These are phyloP conservation scores for Osmerus mordax DNA, from an alignment of 2,113 vertebrate genomes.

Conservation along the genomic window DNA sequence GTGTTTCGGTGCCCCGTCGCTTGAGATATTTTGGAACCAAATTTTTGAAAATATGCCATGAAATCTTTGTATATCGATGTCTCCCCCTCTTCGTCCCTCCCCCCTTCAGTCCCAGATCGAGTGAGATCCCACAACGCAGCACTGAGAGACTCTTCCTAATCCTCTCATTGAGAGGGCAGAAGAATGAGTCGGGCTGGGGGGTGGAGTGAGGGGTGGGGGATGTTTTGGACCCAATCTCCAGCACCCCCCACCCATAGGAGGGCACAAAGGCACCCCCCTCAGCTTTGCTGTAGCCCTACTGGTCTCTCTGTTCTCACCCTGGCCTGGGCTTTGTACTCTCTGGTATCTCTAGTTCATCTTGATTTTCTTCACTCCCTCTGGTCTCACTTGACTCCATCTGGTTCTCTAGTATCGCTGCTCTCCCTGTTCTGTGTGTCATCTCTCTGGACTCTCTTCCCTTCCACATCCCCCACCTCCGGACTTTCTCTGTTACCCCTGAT, in stretches of 20 bases:
- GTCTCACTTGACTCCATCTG: background rate
- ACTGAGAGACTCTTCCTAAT: constrained; percentile 71
- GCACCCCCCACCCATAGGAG: constrained; percentile 54
- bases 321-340: too few species aligned
- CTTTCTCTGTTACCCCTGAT: too few species aligned
- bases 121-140: constrained; percentile 57
- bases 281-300: background rate
- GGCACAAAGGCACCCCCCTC: constrained; percentile 67
- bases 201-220: constrained; percentile 33
- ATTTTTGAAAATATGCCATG: constrained; percentile 34
- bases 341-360: background rate
- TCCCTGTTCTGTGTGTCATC: too few species aligned
- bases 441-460: too few species aligned
- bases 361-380: constrained; percentile 1
- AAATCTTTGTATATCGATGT: constrained; percentile 36
- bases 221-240: constrained; percentile 50
- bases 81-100: constrained; percentile 34
- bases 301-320: too few species aligned
- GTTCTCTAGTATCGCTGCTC: too few species aligned
- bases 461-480: too few species aligned
- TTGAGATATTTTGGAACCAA: constrained; percentile 10
- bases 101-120: constrained; percentile 50
- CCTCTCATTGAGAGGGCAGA: constrained; percentile 73
- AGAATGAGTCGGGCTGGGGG: constrained; percentile 67
- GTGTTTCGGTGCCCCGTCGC: constrained; percentile 21